These are phyloP conservation scores for Lathronympha strigana DNA, from an alignment of 2,888 invertebrate species.

Conservation along the genomic window DNA sequence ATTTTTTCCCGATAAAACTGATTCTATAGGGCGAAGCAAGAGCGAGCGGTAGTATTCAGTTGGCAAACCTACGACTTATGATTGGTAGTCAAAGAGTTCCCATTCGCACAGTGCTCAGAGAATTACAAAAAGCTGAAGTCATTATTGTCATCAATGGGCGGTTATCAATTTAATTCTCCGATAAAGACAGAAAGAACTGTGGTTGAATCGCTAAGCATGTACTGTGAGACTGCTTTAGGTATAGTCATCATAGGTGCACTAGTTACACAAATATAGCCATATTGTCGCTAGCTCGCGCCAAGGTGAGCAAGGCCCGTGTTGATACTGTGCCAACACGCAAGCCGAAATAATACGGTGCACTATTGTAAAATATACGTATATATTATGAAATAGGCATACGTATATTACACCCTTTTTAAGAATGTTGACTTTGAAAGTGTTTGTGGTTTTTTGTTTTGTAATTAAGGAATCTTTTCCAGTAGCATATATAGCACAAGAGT, in stretches of 20 bases:
- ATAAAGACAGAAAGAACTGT: too few species aligned
- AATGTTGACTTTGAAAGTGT: too few species aligned
- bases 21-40: neutral
- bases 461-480: too few species aligned
- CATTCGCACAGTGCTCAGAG: too few species aligned
- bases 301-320: constrained; percentile 72
- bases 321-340: constrained; percentile 70
- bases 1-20: neutral
- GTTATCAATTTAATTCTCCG: too few species aligned
- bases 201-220: neutral
- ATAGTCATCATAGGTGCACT: constrained; percentile 23
- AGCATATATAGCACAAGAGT: too few species aligned
- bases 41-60: neutral
- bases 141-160: too few species aligned
- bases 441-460: too few species aligned
- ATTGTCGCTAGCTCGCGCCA: constrained; percentile 51
- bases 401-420: too few species aligned
- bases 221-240: neutral
- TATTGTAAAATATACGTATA: constrained; percentile 40
- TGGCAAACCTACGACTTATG: too few species aligned
- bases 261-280: constrained; percentile 37
- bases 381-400: neutral
- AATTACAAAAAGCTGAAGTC: too few species aligned
- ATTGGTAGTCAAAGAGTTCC: too few species aligned
- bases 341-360: constrained; percentile 56